phyloP scores from a whole-genome alignment of 2,888 invertebrate genomes.

The Aleiodes testaceus region DNA sequence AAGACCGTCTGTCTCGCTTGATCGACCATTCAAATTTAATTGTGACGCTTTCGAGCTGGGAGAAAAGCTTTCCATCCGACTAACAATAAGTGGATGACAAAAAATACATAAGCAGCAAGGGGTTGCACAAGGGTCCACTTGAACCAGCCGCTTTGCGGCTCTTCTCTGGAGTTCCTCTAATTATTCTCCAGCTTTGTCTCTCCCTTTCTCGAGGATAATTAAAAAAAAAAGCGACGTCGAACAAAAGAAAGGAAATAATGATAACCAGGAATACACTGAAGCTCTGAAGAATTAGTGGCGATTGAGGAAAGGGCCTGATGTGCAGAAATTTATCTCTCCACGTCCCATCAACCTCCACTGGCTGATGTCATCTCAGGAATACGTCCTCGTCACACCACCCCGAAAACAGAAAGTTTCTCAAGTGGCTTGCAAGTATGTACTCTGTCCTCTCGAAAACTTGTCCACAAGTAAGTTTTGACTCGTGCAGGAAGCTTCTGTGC shows the following conservation, averaged over 20 bases:
- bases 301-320: neutral
- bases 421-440: conserved; percentile 46
- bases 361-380: conserved; percentile 48
- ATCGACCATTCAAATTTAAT: conserved; percentile 58
- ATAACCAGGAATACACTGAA: neutral
- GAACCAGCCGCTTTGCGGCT: conserved; percentile 46
- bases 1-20: conserved; percentile 46
- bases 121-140: conserved; percentile 40
- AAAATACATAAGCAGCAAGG: conserved; percentile 35
- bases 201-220: neutral
- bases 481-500: conserved; percentile 37
- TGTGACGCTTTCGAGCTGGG: conserved; percentile 53
- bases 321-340: neutral
- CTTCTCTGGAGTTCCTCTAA: conserved; percentile 27
- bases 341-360: neutral
- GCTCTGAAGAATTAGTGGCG: neutral
- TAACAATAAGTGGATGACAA: conserved; percentile 18
- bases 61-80: neutral
- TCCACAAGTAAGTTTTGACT: conserved; percentile 51
- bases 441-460: conserved; percentile 36
- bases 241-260: conserved; percentile 11
- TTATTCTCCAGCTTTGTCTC: conserved; percentile 29
- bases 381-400: conserved; percentile 53
- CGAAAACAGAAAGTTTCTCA: conserved; percentile 48
- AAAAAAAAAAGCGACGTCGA: conserved; percentile 7